Evolutionary conservation across 2,797 vertebrate species (phyloP).

Genomic region (Paramormyrops hopkinsi): DNA sequence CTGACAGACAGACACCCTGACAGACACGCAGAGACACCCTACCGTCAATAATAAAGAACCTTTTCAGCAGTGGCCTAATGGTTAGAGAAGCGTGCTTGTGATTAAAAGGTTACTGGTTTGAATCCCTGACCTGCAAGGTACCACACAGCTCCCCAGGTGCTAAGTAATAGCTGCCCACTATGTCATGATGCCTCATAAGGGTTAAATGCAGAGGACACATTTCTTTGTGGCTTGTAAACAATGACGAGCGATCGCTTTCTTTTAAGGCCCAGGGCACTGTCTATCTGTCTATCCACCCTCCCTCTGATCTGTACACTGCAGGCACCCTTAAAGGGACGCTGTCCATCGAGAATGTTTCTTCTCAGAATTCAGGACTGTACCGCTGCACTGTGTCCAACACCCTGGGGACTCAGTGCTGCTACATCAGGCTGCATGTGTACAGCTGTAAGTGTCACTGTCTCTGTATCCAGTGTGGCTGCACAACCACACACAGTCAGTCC

Average conservation of each 20-base stretch:
- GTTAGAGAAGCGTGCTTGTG: no score
- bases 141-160: no score
- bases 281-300: background rate
- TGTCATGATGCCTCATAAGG: no score
- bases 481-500: background rate
- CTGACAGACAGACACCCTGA: background rate
- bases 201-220: background rate
- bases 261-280: background rate
- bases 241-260: background rate
- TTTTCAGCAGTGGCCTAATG: no score
- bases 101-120: no score
- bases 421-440: conserved; percentile 61
- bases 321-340: conserved; percentile 52
- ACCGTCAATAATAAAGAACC: background rate
- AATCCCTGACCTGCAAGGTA: no score
- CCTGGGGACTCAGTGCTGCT: conserved; percentile 66
- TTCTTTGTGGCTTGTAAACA: background rate
- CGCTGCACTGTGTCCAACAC: conserved; percentile 66
- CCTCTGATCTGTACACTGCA: conserved; percentile 24
- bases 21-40: background rate
- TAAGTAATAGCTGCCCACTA: no score
- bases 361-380: conserved; percentile 65
- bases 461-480: background rate
- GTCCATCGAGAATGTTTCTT: conserved; percentile 59
- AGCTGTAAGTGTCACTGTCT: conserved; percentile 46